phyloP scores from a whole-genome alignment of 2,888 invertebrate genomes.

The Cerastoderma edule region DNA sequence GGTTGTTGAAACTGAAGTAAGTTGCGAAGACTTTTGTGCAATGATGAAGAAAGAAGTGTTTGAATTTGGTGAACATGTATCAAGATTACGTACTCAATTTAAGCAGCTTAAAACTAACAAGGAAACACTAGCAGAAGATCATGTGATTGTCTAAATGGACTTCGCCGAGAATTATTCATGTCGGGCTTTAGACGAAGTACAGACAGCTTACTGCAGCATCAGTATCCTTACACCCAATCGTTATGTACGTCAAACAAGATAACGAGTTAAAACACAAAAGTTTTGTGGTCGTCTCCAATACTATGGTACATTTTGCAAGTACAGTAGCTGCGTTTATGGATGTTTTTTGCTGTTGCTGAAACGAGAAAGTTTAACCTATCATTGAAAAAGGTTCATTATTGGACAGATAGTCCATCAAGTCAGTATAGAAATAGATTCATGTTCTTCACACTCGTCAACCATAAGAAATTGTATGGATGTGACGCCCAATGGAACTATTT shows the following conservation, averaged over 20 bases:
- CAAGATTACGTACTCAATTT: conserved; percentile 40
- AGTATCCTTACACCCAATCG: conserved; percentile 16
- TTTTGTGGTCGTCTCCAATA: conserved; percentile 28
- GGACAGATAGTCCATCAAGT: conserved; percentile 52
- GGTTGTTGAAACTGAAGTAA: conserved; percentile 34
- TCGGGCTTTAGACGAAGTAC: conserved; percentile 49
- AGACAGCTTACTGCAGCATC: conserved; percentile 49
- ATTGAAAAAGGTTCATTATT: conserved; percentile 47
- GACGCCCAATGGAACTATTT: conserved; percentile 61
- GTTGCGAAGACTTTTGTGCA: not conserved
- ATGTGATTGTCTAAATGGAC: conserved; percentile 59
- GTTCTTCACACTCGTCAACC: conserved; percentile 47
- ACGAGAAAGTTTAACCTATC: not conserved
- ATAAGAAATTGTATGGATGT: conserved; percentile 33
- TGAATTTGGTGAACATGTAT: conserved; percentile 37
- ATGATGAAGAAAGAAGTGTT: not conserved
- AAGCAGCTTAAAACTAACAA: conserved; percentile 42
- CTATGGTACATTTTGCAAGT: not conserved
- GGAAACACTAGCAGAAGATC: conserved; percentile 37
- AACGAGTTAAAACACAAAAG: conserved; percentile 13
- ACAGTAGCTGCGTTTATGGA: conserved; percentile 2
- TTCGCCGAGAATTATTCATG: conserved; percentile 62
- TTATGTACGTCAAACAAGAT: conserved; percentile 7
- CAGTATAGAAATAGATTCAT: conserved; percentile 60
- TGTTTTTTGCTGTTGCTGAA: not conserved